These are phyloP conservation scores for Thamnophis elegans DNA, from an alignment of 2,797 vertebrate species.

Conservation along the genomic window DNA sequence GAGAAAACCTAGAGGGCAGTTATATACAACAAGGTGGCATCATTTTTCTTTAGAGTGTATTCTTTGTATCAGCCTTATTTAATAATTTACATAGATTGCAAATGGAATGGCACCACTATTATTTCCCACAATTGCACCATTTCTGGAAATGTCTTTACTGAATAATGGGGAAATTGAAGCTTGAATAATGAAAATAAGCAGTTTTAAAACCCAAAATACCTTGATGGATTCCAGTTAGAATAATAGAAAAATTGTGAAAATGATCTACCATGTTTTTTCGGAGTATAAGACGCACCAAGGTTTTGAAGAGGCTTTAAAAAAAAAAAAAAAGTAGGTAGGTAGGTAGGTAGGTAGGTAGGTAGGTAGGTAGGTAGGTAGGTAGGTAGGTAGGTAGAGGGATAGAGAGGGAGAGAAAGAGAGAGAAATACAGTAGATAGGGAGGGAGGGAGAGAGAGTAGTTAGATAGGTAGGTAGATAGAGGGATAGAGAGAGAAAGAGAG, in stretches of 20 bases:
- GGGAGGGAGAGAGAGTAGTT: no score
- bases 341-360: no score
- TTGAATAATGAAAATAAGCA: conserved; percentile 18
- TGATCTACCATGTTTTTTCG: background rate
- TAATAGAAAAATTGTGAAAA: background rate
- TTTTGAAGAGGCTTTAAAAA: no score
- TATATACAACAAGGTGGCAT: conserved; percentile 8
- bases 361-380: no score
- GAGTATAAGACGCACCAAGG: no score
- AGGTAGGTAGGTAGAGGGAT: no score
- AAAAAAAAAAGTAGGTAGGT: no score
- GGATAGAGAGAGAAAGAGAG: no score
- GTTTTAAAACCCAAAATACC: background rate
- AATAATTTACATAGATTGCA: conserved; percentile 47
- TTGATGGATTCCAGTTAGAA: background rate
- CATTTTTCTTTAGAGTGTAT: conserved; percentile 45
- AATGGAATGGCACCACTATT: conserved; percentile 26
- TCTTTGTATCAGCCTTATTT: conserved; percentile 43
- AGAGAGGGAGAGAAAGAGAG: no score
- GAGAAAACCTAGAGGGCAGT: conserved; percentile 20
- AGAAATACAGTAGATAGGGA: no score
- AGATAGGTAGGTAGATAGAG: no score
- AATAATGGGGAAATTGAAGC: conserved; percentile 44
- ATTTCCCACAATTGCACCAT: conserved; percentile 38
- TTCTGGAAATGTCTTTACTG: conserved; percentile 50